These are phyloP conservation scores for Phaethon lepturus DNA, from an alignment of 2,113 vertebrate species.

Conservation along the genomic window DNA sequence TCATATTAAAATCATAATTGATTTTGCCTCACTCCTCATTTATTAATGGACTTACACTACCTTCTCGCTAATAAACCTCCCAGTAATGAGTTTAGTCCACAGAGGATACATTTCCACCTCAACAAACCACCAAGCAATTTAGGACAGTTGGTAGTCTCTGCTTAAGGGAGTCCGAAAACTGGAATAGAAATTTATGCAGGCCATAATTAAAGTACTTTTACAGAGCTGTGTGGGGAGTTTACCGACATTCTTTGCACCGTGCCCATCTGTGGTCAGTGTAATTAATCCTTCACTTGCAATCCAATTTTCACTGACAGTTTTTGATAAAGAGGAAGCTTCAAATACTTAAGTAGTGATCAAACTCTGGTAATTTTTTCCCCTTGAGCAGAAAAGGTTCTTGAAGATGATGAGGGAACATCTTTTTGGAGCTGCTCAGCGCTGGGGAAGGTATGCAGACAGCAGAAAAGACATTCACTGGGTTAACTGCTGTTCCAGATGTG, in stretches of 20 bases:
- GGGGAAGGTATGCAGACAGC: neutral
- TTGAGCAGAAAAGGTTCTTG: neutral
- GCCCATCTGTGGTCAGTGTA: slow-evolving; percentile 69
- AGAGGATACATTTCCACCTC: slow-evolving; percentile 64
- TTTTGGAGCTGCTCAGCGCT: neutral
- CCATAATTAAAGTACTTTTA: slow-evolving; percentile 65
- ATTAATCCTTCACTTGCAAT: slow-evolving; percentile 14
- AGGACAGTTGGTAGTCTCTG: slow-evolving; percentile 68
- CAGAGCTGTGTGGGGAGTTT: slow-evolving; percentile 45
- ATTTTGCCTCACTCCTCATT: slow-evolving; percentile 70
- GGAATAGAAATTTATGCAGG: slow-evolving; percentile 68
- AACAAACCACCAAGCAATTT: slow-evolving; percentile 73
- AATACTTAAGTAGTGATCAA: rapidly evolving
- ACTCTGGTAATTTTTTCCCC: neutral
- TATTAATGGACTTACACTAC: slow-evolving; percentile 66
- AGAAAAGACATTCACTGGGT: neutral
- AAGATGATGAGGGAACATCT: neutral
- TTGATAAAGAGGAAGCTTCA: neutral
- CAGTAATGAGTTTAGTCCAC: slow-evolving; percentile 66
- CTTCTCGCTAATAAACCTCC: slow-evolving; percentile 67
- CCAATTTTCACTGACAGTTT: neutral
- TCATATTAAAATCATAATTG: slow-evolving; percentile 73
- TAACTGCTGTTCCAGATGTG: neutral
- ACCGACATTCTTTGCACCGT: neutral
- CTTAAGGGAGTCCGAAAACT: slow-evolving; percentile 62